A percentile compares a stretch with the other conserved stretches of the same genome.
Evolutionary conservation across 2,888 invertebrate species (phyloP).

Genomic region (Cordilura impudica): DNA sequence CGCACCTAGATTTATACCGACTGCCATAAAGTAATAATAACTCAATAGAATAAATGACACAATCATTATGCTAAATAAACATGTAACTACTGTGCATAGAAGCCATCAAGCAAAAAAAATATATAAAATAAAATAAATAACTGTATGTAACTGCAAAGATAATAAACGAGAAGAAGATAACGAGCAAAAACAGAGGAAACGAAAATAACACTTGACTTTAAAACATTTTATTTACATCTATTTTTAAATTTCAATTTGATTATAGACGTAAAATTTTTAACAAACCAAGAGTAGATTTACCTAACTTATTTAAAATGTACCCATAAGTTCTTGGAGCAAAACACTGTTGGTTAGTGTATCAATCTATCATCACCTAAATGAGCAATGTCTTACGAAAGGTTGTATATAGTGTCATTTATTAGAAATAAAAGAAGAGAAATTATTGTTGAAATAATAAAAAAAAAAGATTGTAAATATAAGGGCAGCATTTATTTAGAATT

Average conservation of each 20-base stretch:
- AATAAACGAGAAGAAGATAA: slow-evolving; percentile 18
- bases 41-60: slow-evolving; percentile 40
- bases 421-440: too few relatives aligned
- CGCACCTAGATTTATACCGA: not conserved
- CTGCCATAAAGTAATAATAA: not conserved
- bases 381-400: slow-evolving; percentile 9
- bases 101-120: slow-evolving; percentile 11
- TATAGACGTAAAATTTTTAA: too few relatives aligned
- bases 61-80: slow-evolving; percentile 8
- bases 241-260: too few relatives aligned
- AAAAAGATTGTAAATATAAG: too few relatives aligned
- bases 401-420: too few relatives aligned
- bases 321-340: too few relatives aligned
- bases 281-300: too few relatives aligned
- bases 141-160: not conserved
- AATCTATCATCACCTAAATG: slow-evolving; percentile 19
- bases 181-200: not conserved
- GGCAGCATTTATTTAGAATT: too few relatives aligned
- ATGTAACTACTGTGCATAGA: not conserved
- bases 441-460: too few relatives aligned
- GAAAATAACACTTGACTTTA: not conserved
- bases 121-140: not conserved
- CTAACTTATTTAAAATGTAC: too few relatives aligned
- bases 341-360: too few relatives aligned
- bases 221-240: too few relatives aligned